A percentile compares a stretch with the other conserved stretches of the same genome.
Conservation (phyloP, 2,797 vertebrate genomes). For the Pampus argenteus region DNA sequence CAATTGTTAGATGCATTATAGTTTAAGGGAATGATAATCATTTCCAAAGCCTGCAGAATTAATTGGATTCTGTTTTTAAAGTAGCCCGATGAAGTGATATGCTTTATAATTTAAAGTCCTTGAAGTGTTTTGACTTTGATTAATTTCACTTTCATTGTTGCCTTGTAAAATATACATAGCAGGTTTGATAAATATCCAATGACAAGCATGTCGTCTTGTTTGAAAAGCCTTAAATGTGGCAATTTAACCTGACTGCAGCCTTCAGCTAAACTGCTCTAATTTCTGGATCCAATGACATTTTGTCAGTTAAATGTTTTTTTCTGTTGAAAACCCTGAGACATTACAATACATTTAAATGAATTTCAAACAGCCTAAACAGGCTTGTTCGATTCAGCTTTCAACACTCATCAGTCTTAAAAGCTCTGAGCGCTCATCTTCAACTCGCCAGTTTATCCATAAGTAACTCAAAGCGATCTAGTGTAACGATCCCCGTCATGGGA, state of each 20-base stretch:
- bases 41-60: conserved; percentile 57
- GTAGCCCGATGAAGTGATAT: conserved; percentile 53
- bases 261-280: conserved; percentile 24
- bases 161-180: conserved; percentile 43
- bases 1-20: conserved; percentile 51
- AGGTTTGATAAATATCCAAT: conserved; percentile 57
- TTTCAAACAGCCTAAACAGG: neutral
- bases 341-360: conserved; percentile 26
- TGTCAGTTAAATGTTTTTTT: conserved; percentile 38
- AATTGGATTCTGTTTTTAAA: conserved; percentile 65
- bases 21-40: conserved; percentile 56
- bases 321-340: conserved; percentile 18
- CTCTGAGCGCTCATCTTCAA: conserved; percentile 14
- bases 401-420: conserved; percentile 15
- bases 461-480: conserved; percentile 15
- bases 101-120: conserved; percentile 54
- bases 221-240: conserved; percentile 56
- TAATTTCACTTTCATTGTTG: conserved; percentile 61
- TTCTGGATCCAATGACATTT: conserved; percentile 28
- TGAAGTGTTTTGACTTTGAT: conserved; percentile 67
- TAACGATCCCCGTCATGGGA: conserved; percentile 13
- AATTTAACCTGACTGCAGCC: conserved; percentile 40
- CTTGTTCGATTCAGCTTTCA: conserved; percentile 19
- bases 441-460: conserved; percentile 40
- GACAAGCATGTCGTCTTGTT: conserved; percentile 44